These are phyloP conservation scores for Nyctalus aviator DNA, from an alignment of 2,797 vertebrate genomes.

Conservation along the genomic window DNA sequence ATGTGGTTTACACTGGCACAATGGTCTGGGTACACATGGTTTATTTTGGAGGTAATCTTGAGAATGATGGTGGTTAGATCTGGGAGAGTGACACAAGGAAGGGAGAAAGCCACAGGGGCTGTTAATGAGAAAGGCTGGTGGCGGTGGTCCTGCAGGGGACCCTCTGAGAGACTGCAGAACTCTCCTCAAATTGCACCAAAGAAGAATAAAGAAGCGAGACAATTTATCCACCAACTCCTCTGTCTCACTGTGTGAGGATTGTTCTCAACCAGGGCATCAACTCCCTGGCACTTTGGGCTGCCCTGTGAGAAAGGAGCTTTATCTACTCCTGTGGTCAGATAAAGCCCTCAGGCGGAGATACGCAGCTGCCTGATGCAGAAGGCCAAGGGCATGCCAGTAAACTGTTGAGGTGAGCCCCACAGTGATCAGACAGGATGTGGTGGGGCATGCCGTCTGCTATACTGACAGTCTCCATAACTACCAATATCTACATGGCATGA, in stretches of 20 bases:
- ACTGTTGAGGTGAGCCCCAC: background rate
- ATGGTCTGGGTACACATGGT: background rate
- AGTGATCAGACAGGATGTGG: background rate
- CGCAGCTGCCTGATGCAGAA: background rate
- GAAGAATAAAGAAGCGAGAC: background rate
- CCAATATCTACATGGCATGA: background rate
- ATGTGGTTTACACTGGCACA: background rate
- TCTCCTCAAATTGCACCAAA: background rate
- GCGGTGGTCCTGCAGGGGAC: background rate
- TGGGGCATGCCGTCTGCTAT: no score
- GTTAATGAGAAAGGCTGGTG: background rate
- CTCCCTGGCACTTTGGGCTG: background rate
- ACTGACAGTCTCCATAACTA: background rate
- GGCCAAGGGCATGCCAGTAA: background rate
- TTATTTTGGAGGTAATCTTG: slow-evolving; percentile 17
- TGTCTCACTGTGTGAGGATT: background rate
- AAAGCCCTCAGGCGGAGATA: background rate
- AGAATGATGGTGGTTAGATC: background rate
- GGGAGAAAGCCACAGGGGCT: background rate
- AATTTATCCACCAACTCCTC: background rate
- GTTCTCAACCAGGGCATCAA: background rate
- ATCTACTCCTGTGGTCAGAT: background rate
- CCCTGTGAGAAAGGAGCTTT: background rate
- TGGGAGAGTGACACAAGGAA: background rate
- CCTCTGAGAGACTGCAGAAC: background rate